A percentile compares a stretch with the other conserved stretches of the same genome.
phyloP scores from a whole-genome alignment of 1,140 invertebrate species.

The Lasioglossum albipes region DNA sequence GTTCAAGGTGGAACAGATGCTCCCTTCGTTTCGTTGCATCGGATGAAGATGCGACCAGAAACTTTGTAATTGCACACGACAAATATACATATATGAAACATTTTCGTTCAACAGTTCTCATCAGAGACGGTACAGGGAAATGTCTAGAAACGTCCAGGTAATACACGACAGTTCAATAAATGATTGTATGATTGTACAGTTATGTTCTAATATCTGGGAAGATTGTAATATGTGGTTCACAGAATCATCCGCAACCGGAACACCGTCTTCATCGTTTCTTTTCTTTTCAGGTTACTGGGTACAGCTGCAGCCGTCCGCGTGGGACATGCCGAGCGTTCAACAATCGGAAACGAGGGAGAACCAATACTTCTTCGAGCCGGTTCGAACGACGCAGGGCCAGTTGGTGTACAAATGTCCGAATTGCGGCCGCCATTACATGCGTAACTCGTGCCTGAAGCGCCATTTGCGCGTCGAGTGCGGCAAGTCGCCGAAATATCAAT shows the following conservation, averaged over 20 bases:
- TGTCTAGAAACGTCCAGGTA: too few relatives aligned
- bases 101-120: background rate
- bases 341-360: background rate
- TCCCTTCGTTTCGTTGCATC: background rate
- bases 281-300: slow-evolving; percentile 72
- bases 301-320: slow-evolving; percentile 9
- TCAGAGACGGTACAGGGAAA: too few relatives aligned
- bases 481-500: slow-evolving; percentile 77
- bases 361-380: slow-evolving; percentile 51
- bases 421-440: slow-evolving; percentile 81
- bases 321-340: background rate
- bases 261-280: slow-evolving; percentile 60
- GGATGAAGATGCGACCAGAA: background rate
- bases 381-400: slow-evolving; percentile 62
- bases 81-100: too few relatives aligned
- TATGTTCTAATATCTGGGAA: background rate
- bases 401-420: slow-evolving; percentile 79
- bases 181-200: background rate
- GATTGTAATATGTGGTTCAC: background rate
- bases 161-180: too few relatives aligned
- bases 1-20: background rate
- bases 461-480: slow-evolving; percentile 80
- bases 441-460: slow-evolving; percentile 81
- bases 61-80: background rate
- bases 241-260: background rate